A percentile compares a stretch with the other conserved stretches of the same genome.
Evolutionary conservation across 2,888 invertebrate species (phyloP).

Genomic region (Drosophila pseudotakahashii): DNA sequence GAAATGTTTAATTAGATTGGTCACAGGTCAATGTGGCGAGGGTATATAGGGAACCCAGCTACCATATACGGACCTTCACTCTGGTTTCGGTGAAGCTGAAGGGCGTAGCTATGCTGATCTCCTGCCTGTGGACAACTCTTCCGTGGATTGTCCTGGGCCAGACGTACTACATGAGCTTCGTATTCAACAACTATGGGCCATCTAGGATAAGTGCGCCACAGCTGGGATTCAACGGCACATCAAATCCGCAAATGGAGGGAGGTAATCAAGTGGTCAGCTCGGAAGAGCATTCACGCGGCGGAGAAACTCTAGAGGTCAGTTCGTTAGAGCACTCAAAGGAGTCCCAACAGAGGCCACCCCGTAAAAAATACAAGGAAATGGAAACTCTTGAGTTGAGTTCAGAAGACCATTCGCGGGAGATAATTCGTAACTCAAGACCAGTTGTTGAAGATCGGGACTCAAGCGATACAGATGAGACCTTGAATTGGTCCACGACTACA

Average conservation of each 20-base stretch:
- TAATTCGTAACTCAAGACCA: not conserved
- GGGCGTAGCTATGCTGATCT: constrained; percentile 18
- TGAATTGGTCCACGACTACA: not conserved
- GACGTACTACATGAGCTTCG: constrained; percentile 66
- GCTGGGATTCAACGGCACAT: not conserved
- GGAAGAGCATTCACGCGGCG: not conserved
- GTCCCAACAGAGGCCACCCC: not conserved
- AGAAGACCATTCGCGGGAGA: not conserved
- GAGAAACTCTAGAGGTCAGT: constrained; percentile 17
- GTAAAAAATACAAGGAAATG: not conserved
- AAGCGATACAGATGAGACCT: not conserved
- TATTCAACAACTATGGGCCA: constrained; percentile 57
- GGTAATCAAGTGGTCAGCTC: not conserved
- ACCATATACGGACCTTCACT: constrained; percentile 17
- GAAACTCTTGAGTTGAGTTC: constrained; percentile 13
- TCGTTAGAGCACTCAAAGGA: constrained; percentile 18
- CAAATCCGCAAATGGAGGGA: not conserved
- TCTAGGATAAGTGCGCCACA: not conserved
- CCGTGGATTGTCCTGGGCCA: constrained; percentile 49
- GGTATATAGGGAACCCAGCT: constrained; percentile 54
- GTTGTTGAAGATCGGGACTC: not conserved
- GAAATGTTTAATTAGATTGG: constrained; percentile 19
- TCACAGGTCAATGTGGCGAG: constrained; percentile 33
- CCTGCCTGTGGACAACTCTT: constrained; percentile 47
- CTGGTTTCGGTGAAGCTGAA: not conserved